Evolutionary conservation across 2,113 vertebrate species (phyloP), one percentile per base, ranked within the genome.

Genomic region (Amphiprion percula): DNA sequence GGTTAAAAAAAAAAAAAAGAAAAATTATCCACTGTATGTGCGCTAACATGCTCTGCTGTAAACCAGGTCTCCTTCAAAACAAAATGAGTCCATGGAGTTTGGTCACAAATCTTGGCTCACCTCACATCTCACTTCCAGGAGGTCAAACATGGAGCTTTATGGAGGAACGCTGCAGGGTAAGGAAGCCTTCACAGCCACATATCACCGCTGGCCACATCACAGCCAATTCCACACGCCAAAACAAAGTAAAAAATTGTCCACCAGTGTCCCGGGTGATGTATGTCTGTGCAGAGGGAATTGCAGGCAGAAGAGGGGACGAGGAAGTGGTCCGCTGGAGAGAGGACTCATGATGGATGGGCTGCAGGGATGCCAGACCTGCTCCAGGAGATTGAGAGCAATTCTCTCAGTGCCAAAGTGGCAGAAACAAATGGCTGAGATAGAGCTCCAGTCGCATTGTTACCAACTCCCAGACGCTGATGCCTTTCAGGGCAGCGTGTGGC

Each of bases 401-500:
- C 72, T 90, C 52, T 63, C 56, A 8, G 77, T 86, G 88, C 82
- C 88, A 89, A 86, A 89, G 89, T 88, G 91, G 84, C 93, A 87
- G 88, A 71, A 91, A 92, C 80, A 90, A 90, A 93, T 91, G 87
- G 82, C 68, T 72, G 50, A 58, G 81, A 83, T 74, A 77, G 84
- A 74, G 74, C 50, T 30, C n/a, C 60, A 86, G 73, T 73, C 55
- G 23, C 74, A 67, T 83, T 86, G 82, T 88, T 87, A 83, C 86
- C 83, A 87, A 90, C 87, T 90, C 83, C 79, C 62, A 70, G 76
- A 80, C 87, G 73, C 72, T 80, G 80, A 84, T 87, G 84, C 61
- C 77, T 88, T 78, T 83, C 65, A 84, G 75, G 86, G 71, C 26
- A 26, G 26, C 47, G 55, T 53, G 44, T 1, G 15, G 79, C 24